These are phyloP conservation scores for Galaxias olidus DNA, from an alignment of 2,797 vertebrate genomes.

Conservation along the genomic window DNA sequence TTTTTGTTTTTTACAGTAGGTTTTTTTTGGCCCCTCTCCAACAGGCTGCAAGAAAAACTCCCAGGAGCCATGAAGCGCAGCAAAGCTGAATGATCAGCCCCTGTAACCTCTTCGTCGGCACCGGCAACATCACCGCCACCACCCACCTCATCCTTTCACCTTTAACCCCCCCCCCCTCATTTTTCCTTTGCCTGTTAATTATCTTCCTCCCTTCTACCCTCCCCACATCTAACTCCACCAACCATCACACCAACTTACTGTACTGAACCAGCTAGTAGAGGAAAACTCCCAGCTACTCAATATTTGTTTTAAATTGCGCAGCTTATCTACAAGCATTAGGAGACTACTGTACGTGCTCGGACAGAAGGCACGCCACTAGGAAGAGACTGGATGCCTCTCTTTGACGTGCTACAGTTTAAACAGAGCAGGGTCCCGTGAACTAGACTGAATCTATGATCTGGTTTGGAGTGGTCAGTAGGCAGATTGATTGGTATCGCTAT, in stretches of 20 bases:
- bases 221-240: constrained; percentile 45
- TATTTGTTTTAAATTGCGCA: constrained; percentile 73
- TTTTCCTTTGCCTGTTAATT: constrained; percentile 14
- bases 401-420: constrained; percentile 23
- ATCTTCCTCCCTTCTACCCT: background rate
- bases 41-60: constrained; percentile 89
- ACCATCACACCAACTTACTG: constrained; percentile 43
- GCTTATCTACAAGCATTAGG: constrained; percentile 69
- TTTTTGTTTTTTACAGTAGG: background rate
- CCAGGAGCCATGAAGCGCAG: constrained; percentile 83
- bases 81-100: constrained; percentile 75
- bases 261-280: constrained; percentile 77
- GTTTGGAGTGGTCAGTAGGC: constrained; percentile 45
- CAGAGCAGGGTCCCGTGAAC: constrained; percentile 65
- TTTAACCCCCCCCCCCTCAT: constrained; percentile 25
- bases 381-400: constrained; percentile 37
- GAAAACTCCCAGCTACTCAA: constrained; percentile 66
- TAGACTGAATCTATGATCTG: constrained; percentile 78
- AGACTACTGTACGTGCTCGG: constrained; percentile 55
- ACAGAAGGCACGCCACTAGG: constrained; percentile 41
- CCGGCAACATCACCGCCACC: constrained; percentile 34
- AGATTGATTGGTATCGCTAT: background rate
- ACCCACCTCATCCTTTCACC: constrained; percentile 22
- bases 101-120: constrained; percentile 27
- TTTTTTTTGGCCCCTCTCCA: constrained; percentile 1